Base-by-base conservation (phyloP, 2,888 invertebrate genomes). In the Tethea ocularis region DNA sequence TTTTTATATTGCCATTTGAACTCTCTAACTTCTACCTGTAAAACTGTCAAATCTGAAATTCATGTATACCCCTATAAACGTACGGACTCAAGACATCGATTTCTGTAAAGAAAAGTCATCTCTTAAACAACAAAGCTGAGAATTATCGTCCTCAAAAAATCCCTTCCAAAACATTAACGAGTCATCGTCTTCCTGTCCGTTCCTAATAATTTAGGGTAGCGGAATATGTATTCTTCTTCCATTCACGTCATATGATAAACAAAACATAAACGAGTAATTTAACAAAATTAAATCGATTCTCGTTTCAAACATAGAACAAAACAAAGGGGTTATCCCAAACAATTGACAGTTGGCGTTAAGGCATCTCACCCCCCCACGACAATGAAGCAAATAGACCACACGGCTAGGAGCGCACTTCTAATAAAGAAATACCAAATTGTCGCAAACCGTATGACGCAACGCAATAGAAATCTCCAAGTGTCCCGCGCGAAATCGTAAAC, bases 401-500 rank as follows among this genome's bases (percentile, higher is more conserved):
- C 26, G n/a, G n/a, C n/a, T n/a, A 26, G 26, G 26, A 26, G 26
- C 26, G 63, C 74, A 75, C 65, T 71, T 82, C 82, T 86, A 88
- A 89, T 89, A 89, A 89, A 89, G 88, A 88, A 89, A 89, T 89
- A 83, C 88, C 88, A 72, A 84, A 84, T 86, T 79, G 82, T 83
- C 80, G 78, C 79, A 71, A 71, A 38, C 53, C 57, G 58, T 74
- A 77, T 78, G 81, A 83, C 86, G 82, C 77, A 78, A 80, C 80
- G 80, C 82, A 82, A 83, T 85, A 86, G 84, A 88, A 86, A 91
- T 91, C 89, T 89, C 88, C 77, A 89, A 90, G 90, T 85, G 87
- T 86, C 88, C 87, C 88, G 87, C 88, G 89, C 87, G 87, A 91
- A 91, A 91, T 91, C 91, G 90, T 85, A 88, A 89, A 88, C 91